Conservation (phyloP, 2,797 vertebrate genomes). For the Antrozous pallidus region DNA sequence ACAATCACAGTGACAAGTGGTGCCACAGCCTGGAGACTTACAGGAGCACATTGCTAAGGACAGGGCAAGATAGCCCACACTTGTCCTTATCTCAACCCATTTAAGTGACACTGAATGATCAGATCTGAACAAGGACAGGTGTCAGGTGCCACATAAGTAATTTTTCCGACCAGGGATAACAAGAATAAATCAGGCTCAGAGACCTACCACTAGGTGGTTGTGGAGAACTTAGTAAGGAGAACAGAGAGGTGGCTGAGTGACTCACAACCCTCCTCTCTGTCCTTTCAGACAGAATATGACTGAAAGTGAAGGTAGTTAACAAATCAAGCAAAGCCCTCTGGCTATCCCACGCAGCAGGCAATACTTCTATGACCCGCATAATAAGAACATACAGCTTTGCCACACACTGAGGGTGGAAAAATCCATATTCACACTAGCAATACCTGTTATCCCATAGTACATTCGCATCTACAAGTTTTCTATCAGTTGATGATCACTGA, state of each 20-base stretch:
- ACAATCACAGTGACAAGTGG: neutral
- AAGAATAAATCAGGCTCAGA: conserved; percentile 2
- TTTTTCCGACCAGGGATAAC: neutral
- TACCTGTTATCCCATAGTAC: neutral
- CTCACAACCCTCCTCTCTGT: neutral
- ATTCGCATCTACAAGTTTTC: neutral
- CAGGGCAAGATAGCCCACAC: neutral
- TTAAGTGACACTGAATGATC: neutral
- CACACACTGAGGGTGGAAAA: neutral
- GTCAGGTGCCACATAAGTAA: neutral
- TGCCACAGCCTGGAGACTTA: neutral
- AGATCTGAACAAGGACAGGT: neutral
- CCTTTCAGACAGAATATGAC: neutral
- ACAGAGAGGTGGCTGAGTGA: neutral
- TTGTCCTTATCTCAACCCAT: neutral
- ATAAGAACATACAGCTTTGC: neutral
- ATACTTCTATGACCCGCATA: neutral
- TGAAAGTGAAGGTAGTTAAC: conserved; percentile 9
- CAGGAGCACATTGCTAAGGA: neutral
- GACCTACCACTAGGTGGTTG: neutral
- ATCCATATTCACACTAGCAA: neutral
- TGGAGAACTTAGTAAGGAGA: neutral
- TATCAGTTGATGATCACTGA: neutral
- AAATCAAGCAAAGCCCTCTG: neutral
- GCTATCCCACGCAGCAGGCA: neutral